Evolutionary conservation across 2,888 invertebrate species (phyloP).

Genomic region (Gastracanthus pulcherrimus): DNA sequence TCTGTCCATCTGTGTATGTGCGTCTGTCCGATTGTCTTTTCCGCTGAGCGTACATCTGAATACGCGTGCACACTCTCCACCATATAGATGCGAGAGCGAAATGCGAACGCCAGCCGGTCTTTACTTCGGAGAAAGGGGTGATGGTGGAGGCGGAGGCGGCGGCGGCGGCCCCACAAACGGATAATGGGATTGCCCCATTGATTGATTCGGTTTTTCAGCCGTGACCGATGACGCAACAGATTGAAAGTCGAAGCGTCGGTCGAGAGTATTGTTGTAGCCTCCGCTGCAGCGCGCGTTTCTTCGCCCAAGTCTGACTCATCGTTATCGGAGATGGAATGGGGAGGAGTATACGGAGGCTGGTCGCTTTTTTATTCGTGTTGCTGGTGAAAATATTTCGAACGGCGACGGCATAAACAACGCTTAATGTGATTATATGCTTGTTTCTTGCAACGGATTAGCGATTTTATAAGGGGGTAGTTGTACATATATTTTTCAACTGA

Average conservation of each 20-base stretch:
- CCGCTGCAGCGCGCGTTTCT: neutral
- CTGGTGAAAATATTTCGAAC: neutral
- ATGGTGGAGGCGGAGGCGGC: neutral
- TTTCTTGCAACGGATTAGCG: neutral
- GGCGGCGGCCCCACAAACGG: neutral
- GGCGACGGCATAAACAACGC: neutral
- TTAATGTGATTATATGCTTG: neutral
- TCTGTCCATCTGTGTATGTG: neutral
- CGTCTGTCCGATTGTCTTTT: slow-evolving; percentile 21
- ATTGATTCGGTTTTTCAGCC: slow-evolving; percentile 50
- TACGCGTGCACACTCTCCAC: neutral
- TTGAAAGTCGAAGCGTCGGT: slow-evolving; percentile 31
- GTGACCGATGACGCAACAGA: slow-evolving; percentile 45
- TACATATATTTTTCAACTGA: too few relatives aligned
- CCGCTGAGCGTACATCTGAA: neutral
- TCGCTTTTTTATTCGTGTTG: neutral
- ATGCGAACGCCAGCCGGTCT: neutral
- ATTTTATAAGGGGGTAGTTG: too few relatives aligned
- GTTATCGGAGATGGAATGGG: neutral
- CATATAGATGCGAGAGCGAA: neutral
- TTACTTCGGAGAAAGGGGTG: neutral
- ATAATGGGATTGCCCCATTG: slow-evolving; percentile 53
- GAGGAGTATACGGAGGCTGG: neutral
- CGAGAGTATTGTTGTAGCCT: neutral
- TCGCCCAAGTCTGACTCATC: slow-evolving; percentile 28